Base-by-base conservation (phyloP, 2,797 vertebrate genomes). In the Pyrrhura leucotis region DNA sequence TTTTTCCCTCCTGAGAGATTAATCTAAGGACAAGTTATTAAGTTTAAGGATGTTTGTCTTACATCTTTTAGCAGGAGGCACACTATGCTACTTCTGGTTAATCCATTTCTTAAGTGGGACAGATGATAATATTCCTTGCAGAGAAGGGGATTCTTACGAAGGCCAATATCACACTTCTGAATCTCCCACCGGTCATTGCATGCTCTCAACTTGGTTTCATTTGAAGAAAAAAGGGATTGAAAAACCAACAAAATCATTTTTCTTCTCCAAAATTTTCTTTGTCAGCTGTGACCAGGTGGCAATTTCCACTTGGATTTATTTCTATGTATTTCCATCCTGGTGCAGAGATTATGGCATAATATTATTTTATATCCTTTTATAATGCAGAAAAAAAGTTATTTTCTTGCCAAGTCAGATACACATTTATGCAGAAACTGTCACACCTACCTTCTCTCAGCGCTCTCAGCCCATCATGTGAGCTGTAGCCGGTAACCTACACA, bases 391-490 rank as follows among this genome's bases (percentile, higher is more conserved):
- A 85, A 62, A 72, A 39, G 79, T 67, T 81, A 56, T 51, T 75
- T 91, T 94, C 92, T 94, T 96, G 84, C 77, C 88, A 96, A 94
- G 62, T 88, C 87, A 96, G 91, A 74, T 76, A 93, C 80, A 79
- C 40, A 76, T 91, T 94, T 94, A 59, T 86, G 76, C 73, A 96
- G 95, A 88, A 94, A 81, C 81, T 86, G 82, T 93, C 85, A 86
- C 94, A 90, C 85, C 89, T 92, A 89, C 91, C 59, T 92, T 95
- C 89, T 85, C 75, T 89, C 79, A 89, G 85, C 44, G n/a, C 73
- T 95, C 86, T 63, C 73, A 88, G 92, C 85, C 82, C 66, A 48
- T 93, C 90, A 75, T 89, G 66, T 94, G 87, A 96, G 82, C 79
- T 83, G 73, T 74, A 93, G 76, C 89, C 13, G 50, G 78, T 92